A percentile compares a stretch with the other conserved stretches of the same genome.
Evolutionary conservation across 1,140 invertebrate genomes (phyloP).

Genomic region (Drosophila guanche): DNA sequence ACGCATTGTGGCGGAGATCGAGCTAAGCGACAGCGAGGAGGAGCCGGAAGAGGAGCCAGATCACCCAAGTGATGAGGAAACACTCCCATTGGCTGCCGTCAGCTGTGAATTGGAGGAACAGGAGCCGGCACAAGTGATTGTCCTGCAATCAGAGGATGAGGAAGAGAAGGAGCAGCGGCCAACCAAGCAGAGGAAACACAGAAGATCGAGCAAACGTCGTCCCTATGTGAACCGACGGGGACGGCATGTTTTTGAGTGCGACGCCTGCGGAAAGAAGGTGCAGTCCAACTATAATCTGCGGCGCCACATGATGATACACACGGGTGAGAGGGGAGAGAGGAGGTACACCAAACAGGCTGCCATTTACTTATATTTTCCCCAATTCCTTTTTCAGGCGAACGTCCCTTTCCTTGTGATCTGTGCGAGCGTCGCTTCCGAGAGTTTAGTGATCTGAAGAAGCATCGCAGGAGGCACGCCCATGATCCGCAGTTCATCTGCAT

Average conservation of each 20-base stretch:
- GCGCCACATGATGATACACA: slow-evolving; percentile 83
- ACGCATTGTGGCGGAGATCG: slow-evolving; percentile 69
- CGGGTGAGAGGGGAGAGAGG: slow-evolving; percentile 43
- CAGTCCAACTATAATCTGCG: slow-evolving; percentile 81
- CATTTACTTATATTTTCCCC: too few species aligned
- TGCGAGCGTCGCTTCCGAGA: slow-evolving; percentile 86
- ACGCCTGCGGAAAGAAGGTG: slow-evolving; percentile 77
- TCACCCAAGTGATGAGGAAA: slow-evolving; percentile 30
- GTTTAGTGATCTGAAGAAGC: slow-evolving; percentile 84
- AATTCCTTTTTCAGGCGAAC: slow-evolving; percentile 61
- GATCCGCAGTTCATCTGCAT: slow-evolving; percentile 86
- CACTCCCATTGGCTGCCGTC: slow-evolving; percentile 39
- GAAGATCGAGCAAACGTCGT: slow-evolving; percentile 32
- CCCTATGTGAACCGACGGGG: slow-evolving; percentile 57
- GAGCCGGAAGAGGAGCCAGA: slow-evolving; percentile 34
- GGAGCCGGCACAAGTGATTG: slow-evolving; percentile 22
- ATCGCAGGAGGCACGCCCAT: slow-evolving; percentile 85
- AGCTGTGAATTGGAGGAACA: slow-evolving; percentile 50
- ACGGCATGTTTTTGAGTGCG: slow-evolving; percentile 70
- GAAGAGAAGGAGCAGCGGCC: slow-evolving; percentile 5
- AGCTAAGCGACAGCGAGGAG: slow-evolving; percentile 64
- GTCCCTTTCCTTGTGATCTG: slow-evolving; percentile 83
- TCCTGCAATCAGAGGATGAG: slow-evolving; percentile 48
- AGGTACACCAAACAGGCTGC: too few species aligned
- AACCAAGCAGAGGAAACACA: slow-evolving; percentile 3